Conservation (phyloP, 2,888 invertebrate species). For the Epirrhoe alternata region DNA sequence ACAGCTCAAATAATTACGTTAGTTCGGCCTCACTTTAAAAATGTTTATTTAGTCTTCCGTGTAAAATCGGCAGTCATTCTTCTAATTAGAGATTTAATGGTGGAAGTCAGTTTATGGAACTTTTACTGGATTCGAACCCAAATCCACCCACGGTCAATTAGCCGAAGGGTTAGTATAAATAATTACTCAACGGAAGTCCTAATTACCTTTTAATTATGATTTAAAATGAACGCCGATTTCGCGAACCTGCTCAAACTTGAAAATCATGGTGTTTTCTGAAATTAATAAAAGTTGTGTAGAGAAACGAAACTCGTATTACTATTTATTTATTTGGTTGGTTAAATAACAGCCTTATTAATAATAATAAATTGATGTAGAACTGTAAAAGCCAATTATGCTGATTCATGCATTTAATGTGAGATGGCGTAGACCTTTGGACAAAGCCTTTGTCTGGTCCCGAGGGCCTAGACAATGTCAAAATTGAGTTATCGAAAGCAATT, state of each 20-base stretch:
- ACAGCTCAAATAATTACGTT: too few relatives aligned
- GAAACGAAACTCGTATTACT: slow-evolving; percentile 17
- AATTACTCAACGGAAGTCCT: slow-evolving; percentile 27
- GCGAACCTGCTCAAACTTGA: slow-evolving; percentile 29
- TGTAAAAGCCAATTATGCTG: too few relatives aligned
- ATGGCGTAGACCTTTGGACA: too few relatives aligned
- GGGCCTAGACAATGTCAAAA: too few relatives aligned
- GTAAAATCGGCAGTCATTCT: not conserved
- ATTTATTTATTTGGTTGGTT: too few relatives aligned
- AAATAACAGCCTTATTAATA: too few relatives aligned
- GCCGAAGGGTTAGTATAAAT: slow-evolving; percentile 25
- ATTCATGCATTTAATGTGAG: too few relatives aligned
- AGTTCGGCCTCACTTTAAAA: too few relatives aligned
- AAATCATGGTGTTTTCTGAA: slow-evolving; percentile 17
- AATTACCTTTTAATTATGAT: slow-evolving; percentile 37
- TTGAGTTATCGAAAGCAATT: too few relatives aligned
- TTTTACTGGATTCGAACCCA: slow-evolving; percentile 12
- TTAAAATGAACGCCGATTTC: slow-evolving; percentile 25
- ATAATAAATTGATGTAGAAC: too few relatives aligned
- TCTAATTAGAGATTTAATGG: not conserved
- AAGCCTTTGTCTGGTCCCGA: too few relatives aligned
- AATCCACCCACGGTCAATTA: slow-evolving; percentile 24
- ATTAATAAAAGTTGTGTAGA: not conserved
- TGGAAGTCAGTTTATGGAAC: slow-evolving; percentile 10
- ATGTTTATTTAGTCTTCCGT: too few relatives aligned